These are phyloP conservation scores for Chelidonichthys spinosus DNA, from an alignment of 2,797 vertebrate genomes.

Conservation along the genomic window DNA sequence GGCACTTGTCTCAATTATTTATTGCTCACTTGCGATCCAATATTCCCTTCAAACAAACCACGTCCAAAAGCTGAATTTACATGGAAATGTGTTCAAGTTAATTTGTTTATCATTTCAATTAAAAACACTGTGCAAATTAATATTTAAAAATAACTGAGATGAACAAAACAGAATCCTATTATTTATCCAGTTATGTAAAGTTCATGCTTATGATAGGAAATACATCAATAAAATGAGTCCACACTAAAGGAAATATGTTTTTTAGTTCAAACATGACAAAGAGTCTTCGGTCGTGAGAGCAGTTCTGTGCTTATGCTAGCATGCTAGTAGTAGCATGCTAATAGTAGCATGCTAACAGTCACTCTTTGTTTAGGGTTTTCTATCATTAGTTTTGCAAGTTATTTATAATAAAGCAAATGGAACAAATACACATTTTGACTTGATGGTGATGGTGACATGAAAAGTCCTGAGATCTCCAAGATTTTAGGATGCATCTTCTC, in stretches of 20 bases:
- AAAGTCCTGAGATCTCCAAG: neutral
- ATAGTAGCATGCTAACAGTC: neutral
- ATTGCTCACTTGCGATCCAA: slow-evolving; percentile 25
- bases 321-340: too few relatives aligned
- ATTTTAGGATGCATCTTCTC: neutral
- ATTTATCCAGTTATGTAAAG: neutral
- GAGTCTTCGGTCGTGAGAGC: neutral
- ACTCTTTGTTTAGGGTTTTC: neutral
- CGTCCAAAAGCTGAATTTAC: slow-evolving; percentile 2
- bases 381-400: neutral
- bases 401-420: slow-evolving; percentile 1
- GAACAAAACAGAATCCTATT: neutral
- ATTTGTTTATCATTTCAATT: neutral
- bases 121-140: too few relatives aligned
- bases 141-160: neutral
- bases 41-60: slow-evolving; percentile 12
- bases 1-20: slow-evolving; percentile 49
- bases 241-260: neutral
- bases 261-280: neutral
- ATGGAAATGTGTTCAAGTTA: neutral
- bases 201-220: neutral
- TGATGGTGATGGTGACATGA: neutral
- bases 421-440: too few relatives aligned
- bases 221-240: neutral
- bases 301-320: neutral